Conservation (phyloP, 2,888 invertebrate genomes). For the Leptopilina drosophilae region DNA sequence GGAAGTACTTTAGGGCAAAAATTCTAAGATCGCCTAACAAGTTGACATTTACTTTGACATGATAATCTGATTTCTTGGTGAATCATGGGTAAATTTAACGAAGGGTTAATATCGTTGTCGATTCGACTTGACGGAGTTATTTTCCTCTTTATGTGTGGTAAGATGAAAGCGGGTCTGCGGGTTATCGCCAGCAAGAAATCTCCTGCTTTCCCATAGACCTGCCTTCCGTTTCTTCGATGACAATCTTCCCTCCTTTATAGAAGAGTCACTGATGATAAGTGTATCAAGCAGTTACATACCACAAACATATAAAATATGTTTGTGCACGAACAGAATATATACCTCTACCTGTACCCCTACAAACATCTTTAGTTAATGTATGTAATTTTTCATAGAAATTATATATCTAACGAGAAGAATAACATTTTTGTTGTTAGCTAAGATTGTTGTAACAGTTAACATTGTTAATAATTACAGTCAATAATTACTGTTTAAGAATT, state of each 20-base stretch:
- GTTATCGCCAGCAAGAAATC: slow-evolving; percentile 41
- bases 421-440: no score
- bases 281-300: slow-evolving; percentile 36
- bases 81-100: slow-evolving; percentile 3
- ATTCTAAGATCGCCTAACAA: no score
- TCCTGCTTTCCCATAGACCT: slow-evolving; percentile 32
- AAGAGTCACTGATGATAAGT: slow-evolving; percentile 42
- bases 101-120: background rate
- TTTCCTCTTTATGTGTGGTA: slow-evolving; percentile 26
- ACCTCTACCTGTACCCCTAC: background rate
- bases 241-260: slow-evolving; percentile 39
- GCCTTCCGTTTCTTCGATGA: slow-evolving; percentile 42
- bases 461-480: background rate
- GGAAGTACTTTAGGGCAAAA: no score
- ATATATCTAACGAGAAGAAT: background rate
- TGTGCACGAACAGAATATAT: background rate
- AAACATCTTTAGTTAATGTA: background rate
- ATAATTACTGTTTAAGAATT: no score
- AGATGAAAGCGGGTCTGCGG: slow-evolving; percentile 27
- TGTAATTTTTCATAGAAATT: background rate
- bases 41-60: background rate
- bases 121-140: slow-evolving; percentile 35
- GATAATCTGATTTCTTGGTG: background rate
- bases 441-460: no score
- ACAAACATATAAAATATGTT: background rate